Evolutionary conservation across 2,888 invertebrate species (phyloP), one percentile per base, ranked within the genome.

Genomic region (Orthonevra nobilis): DNA sequence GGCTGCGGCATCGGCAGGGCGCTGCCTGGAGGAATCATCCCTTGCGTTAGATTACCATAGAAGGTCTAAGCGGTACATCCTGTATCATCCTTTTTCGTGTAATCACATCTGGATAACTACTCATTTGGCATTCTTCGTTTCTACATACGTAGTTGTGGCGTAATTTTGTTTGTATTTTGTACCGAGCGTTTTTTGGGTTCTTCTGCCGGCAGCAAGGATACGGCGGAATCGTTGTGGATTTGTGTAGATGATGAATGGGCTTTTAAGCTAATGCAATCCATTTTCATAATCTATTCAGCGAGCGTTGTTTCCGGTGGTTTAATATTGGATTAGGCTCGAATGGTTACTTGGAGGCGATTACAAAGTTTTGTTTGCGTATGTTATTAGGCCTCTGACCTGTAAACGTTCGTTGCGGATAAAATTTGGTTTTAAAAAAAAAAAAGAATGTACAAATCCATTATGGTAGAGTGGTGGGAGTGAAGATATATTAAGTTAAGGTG

Each of bases 221-320:
- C 23, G 23, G 3, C 5, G 36, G 56, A 42, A 23, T 48, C 26
- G 44, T n/a, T 73, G 40, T 15, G 61, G 73, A 79, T 73, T 73
- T 79, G 61, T 44, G 30, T 56, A 5, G 40, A 68, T 79, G 79
- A 79, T 79, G 56, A 79, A 79, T 79, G 66, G 46, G 42, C 66
- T 79, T 68, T 73, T 79, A 73, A 79, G 79, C 79, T 79, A 68
- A 79, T 61, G 73, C 73, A 60, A 68, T 79, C 48, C 48, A 56
- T 68, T 66, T 46, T 54, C 61, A 68, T 79, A 79, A 79, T 79
- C 54, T 66, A 73, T 73, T 73, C 61, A 56, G 68, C 28, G 54
- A 6, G 32, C 58, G 54, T 17, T 42, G 30, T 58, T 58, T 50
- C 46, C 48, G 17, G 42, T 38, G 54, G 12, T 69, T 61, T 46